Evolutionary conservation across 2,888 invertebrate species (phyloP), one percentile per base, ranked within the genome.

Genomic region (Auanema freiburgensis): DNA sequence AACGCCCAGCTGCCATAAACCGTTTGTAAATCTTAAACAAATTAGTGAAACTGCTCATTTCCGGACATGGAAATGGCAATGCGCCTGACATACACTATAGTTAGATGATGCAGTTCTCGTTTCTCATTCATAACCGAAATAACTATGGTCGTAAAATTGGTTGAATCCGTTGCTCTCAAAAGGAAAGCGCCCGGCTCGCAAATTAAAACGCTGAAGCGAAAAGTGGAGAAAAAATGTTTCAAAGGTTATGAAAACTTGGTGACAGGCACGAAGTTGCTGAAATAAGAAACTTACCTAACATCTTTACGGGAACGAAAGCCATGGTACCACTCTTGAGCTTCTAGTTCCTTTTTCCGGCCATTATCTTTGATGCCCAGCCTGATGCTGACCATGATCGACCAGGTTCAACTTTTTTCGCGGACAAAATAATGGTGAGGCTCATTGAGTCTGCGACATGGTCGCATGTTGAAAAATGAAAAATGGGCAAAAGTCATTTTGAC

Each of bases 301-400:
- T 75, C 75, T 43, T 67, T 73, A 8, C 69, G 53, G 6, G 68
- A 64, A 4, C 75, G 65, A 21, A 66, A 65, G 8, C 74, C 75
- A 43, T 75, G 75, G 64, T 71, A 75, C 62, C 59, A 75, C 10
- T 58, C 56, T 41, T 76, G 67, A 42, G 63, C 57, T 52, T 75
- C 75, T 12, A 75, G 23, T 6, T 61, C 61, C 46, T 46, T 46
- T 33, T 33, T 33, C 33, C 33, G 33, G 33, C 33, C 8, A 33
- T 33, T 33, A 33, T 33, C 33, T 33, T 33, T 33, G 33, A 33
- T 8, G 33, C 33, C 33, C 33, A 33, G 33, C 33, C 33, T 33
- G 4, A 33, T 33, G 33, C 33, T 33, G 33, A 33, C 33, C 33
- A 33, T 33, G 33, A 33, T 33, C 33, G 33, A 33, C 33, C 33